Base-by-base conservation (phyloP, 2,888 invertebrate genomes). In the Melanchra persicariae region DNA sequence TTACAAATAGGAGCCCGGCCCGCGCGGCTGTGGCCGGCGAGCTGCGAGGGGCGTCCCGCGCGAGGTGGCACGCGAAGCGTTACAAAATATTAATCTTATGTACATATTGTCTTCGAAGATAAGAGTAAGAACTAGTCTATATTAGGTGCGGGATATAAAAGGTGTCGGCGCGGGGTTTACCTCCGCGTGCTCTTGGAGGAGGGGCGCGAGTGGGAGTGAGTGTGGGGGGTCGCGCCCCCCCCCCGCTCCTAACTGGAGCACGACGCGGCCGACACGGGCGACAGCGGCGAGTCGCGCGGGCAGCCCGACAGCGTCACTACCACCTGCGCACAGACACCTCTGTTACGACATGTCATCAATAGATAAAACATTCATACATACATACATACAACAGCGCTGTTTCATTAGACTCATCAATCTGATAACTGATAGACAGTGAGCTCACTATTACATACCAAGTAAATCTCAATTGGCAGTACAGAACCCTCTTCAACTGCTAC, bases 301-400 rank as follows among this genome's bases (percentile, higher is more conserved):
- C 98, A 98, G 79, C 99, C 99, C 88, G 98, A 98, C 94, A 99
- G 96, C 85, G 99, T 99, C 93, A 98, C 98, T 89, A 98, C 97
- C 91, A 97, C 96, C 95, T 96, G 91, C 57, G 63, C 57, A 57
- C 54, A 51, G 79, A 40, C 15, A 69, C 4, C 10, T 45, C 37
- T 58, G 6, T 37, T 59, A 43, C 1, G 4, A 52, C 26, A 45
- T 19, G 1, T 19, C 45, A 19, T 45, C 15, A 17, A 52, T 7
- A 15, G 24, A 24, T 26, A 3, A 24, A 22, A 22, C 12, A 22
- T 40, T 15, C 12, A 34, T n/a, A n/a, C n/a, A n/a, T n/a, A 34
- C 34, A 9, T 9, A 7, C 34, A 1, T 0, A 0, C 34, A 34
- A 34, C 34, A 34, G 34, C 34, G 34, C 5, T 34, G 34, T 40